These are phyloP conservation scores for Chorisops tibialis DNA, from an alignment of 2,888 invertebrate species.

Conservation along the genomic window DNA sequence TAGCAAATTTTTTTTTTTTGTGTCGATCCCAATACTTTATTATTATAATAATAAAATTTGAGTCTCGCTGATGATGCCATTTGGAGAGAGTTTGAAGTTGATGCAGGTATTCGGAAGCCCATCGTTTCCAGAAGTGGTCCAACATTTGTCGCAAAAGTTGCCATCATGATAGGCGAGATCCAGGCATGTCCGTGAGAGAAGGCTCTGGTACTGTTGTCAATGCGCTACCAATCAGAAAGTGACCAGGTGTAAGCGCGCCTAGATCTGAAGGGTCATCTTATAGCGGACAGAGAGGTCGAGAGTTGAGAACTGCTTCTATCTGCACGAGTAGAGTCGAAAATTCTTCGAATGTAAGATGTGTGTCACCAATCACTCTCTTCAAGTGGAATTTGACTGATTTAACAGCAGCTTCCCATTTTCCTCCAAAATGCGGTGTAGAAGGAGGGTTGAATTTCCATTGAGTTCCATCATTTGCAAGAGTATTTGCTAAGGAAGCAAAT, in stretches of 20 bases:
- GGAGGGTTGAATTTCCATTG: slow-evolving; percentile 43
- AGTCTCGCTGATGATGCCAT: too few relatives aligned
- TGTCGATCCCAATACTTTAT: too few relatives aligned
- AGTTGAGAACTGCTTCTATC: slow-evolving; percentile 39
- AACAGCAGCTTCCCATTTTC: slow-evolving; percentile 41
- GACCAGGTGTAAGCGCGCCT: slow-evolving; percentile 26
- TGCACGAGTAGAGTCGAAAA: slow-evolving; percentile 36
- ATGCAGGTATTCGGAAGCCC: too few relatives aligned
- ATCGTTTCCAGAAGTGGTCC: slow-evolving; percentile 9
- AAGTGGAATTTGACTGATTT: slow-evolving; percentile 40
- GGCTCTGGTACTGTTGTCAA: slow-evolving; percentile 1
- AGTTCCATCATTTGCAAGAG: slow-evolving; percentile 28
- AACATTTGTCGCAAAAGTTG: neutral
- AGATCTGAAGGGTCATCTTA: slow-evolving; percentile 30
- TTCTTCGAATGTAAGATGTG: slow-evolving; percentile 37
- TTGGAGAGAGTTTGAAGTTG: too few relatives aligned
- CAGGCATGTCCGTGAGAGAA: neutral
- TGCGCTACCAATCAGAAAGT: slow-evolving; percentile 1
- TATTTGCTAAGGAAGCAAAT: slow-evolving; percentile 12
- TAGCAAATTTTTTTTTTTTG: too few relatives aligned
- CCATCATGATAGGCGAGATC: neutral
- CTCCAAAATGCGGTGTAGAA: slow-evolving; percentile 40
- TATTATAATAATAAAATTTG: too few relatives aligned
- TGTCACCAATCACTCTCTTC: slow-evolving; percentile 35
- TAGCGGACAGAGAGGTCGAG: slow-evolving; percentile 36